Evolutionary conservation across 2,888 invertebrate species (phyloP).

Genomic region (Epirrhoe tristata): DNA sequence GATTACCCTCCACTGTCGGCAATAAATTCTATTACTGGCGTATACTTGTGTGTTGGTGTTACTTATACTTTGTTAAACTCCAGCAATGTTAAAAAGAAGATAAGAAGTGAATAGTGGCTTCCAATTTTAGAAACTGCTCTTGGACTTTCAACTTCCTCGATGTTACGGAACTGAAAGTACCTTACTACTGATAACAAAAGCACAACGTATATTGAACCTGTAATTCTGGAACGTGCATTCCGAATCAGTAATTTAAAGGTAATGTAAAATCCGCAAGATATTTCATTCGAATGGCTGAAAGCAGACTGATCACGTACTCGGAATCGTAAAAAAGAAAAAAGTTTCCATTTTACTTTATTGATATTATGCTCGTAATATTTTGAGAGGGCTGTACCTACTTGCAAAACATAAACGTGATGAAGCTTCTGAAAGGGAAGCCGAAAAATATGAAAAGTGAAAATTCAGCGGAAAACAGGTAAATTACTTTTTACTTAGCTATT

Average conservation of each 20-base stretch:
- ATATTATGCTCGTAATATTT: constrained; percentile 23
- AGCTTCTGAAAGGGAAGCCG: constrained; percentile 7
- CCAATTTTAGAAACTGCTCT: background rate
- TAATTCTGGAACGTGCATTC: background rate
- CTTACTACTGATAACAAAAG: background rate
- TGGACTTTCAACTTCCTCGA: background rate
- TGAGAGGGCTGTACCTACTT: constrained; percentile 15
- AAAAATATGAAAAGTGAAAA: constrained; percentile 16
- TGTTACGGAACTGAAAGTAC: background rate
- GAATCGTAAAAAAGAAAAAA: constrained; percentile 14
- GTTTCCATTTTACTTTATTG: constrained; percentile 17
- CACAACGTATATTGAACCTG: background rate
- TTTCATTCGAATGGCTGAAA: constrained; percentile 4
- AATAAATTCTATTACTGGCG: constrained; percentile 54
- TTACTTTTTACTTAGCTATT: constrained; percentile 20
- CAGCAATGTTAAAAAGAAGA: constrained; percentile 10
- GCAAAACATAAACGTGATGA: constrained; percentile 16
- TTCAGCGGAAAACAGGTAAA: constrained; percentile 14
- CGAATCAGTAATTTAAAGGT: background rate
- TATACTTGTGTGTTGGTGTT: constrained; percentile 19
- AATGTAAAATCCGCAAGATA: background rate
- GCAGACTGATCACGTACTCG: constrained; percentile 9
- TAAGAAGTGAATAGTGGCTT: constrained; percentile 12
- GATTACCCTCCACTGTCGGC: constrained; percentile 56
- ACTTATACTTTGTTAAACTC: constrained; percentile 4